Evolutionary conservation across 1,140 invertebrate genomes (phyloP).

Genomic region (Atopsyche davidsoni): DNA sequence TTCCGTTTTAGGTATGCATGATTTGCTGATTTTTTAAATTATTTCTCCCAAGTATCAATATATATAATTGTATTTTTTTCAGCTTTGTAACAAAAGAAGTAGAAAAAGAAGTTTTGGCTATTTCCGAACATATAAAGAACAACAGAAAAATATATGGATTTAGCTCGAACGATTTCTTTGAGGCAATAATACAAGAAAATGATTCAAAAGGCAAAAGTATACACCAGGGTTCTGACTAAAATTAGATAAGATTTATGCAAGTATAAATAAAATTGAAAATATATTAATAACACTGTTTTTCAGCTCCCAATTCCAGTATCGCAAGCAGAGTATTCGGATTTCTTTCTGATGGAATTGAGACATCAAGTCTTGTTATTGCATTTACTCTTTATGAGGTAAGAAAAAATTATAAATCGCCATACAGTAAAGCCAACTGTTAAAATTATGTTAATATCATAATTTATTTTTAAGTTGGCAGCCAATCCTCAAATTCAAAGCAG

Average conservation of each 20-base stretch:
- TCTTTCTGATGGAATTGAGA: slow-evolving; percentile 3
- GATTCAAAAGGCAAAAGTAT: too few relatives aligned
- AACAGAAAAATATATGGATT: slow-evolving; percentile 14
- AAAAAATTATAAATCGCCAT: neutral
- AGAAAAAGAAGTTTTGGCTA: slow-evolving; percentile 9
- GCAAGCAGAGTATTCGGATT: neutral
- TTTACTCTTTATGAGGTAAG: slow-evolving; percentile 2
- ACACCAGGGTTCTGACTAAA: too few relatives aligned
- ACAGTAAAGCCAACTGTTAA: too few relatives aligned
- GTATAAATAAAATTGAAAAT: too few relatives aligned
- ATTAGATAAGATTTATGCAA: too few relatives aligned
- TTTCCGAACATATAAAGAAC: slow-evolving; percentile 16
- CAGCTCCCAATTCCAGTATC: too few relatives aligned
- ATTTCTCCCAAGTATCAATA: neutral
- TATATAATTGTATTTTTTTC: slow-evolving; percentile 6
- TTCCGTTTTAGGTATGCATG: slow-evolving; percentile 17
- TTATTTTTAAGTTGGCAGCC: slow-evolving; percentile 19
- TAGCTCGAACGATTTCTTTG: slow-evolving; percentile 18
- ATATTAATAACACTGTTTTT: too few relatives aligned
- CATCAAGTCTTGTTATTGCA: neutral
- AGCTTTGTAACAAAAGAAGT: slow-evolving; percentile 16
- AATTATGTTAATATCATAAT: neutral
- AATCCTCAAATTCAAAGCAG: slow-evolving; percentile 25
- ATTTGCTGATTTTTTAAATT: neutral
- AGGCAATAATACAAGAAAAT: slow-evolving; percentile 12